A percentile compares a stretch with the other conserved stretches of the same genome.
These are phyloP conservation scores for Drosophila sechellia DNA, from an alignment of 1,140 invertebrate genomes.

Conservation along the genomic window DNA sequence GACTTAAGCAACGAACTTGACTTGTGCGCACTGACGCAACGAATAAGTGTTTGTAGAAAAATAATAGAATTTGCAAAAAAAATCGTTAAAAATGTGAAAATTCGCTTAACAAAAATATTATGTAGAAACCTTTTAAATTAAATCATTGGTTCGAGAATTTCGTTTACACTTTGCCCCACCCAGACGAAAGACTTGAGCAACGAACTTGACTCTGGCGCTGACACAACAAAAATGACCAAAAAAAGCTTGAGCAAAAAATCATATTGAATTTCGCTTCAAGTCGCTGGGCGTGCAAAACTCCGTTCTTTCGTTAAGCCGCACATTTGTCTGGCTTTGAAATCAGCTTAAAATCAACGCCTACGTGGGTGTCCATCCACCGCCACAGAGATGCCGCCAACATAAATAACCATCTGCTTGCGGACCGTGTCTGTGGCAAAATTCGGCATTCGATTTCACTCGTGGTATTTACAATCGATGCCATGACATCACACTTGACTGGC, in stretches of 20 bases:
- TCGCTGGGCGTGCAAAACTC: conserved; percentile 59
- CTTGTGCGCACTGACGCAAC: conserved; percentile 44
- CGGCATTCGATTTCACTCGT: conserved; percentile 62
- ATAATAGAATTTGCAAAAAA: neutral
- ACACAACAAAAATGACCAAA: conserved; percentile 34
- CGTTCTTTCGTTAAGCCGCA: conserved; percentile 69
- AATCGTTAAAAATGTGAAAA: neutral
- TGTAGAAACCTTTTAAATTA: too few relatives aligned
- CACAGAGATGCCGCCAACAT: conserved; percentile 26
- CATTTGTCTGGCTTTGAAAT: conserved; percentile 83
- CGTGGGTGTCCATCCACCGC: conserved; percentile 68
- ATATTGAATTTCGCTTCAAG: conserved; percentile 75
- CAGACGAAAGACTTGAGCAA: conserved; percentile 68
- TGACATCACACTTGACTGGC: conserved; percentile 56
- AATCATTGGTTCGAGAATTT: too few relatives aligned
- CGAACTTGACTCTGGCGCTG: conserved; percentile 61
- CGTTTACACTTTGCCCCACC: neutral
- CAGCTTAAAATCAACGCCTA: conserved; percentile 82
- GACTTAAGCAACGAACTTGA: conserved; percentile 77
- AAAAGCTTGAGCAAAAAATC: conserved; percentile 4
- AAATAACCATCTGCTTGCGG: conserved; percentile 71
- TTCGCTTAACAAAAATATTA: too few relatives aligned
- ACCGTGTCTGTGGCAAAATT: conserved; percentile 54
- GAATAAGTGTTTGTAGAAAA: conserved; percentile 7
- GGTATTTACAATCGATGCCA: conserved; percentile 35